Base-by-base conservation (phyloP, 2,888 invertebrate species). In the Ophioninae sp. region DNA sequence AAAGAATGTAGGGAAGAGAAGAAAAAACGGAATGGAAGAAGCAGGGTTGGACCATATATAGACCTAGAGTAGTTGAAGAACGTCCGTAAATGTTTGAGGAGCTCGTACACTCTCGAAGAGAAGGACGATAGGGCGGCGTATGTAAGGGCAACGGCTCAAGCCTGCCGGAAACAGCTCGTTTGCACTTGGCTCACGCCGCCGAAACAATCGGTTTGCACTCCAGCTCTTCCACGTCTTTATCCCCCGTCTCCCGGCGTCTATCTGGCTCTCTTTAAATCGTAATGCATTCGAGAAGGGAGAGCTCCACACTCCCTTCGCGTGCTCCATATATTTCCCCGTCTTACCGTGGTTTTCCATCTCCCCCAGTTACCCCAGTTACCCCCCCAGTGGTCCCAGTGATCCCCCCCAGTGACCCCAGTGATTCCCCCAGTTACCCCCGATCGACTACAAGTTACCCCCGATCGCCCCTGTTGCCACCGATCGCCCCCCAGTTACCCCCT, bases 141-240 rank as follows among this genome's bases (percentile, higher is more conserved):
- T 50, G 17, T 50, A 67, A 73, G 73, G 67, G 79, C 73, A 68
- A 74, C 67, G 65, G 73, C 73, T 79, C 79, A 59, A 64, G 75
- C 57, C 70, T 59, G 70, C 64, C 68, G 73, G 83, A 82, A 86
- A 75, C 86, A 87, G 86, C 87, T 87, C 87, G 87, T 89, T 88
- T 83, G 85, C 88, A 89, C 89, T 89, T 88, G 88, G 86, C 89
- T 88, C 90, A 88, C 89, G 89, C 88, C 84, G 86, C 84, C 86
- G 86, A 88, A 89, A 89, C 89, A 89, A 89, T 90, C 90, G 88
- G 86, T 87, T 65, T 65, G 6, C 65, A 41, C 83, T 78, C 81
- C 83, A 84, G 85, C 80, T 59, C 59, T 77, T 83, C 77, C 74
- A 64, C 78, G 72, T 89, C 87, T 87, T 88, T 88, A 78, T 85